A percentile compares a stretch with the other conserved stretches of the same genome.
Evolutionary conservation across 2,797 vertebrate species (phyloP).

Genomic region (Antrozous pallidus): DNA sequence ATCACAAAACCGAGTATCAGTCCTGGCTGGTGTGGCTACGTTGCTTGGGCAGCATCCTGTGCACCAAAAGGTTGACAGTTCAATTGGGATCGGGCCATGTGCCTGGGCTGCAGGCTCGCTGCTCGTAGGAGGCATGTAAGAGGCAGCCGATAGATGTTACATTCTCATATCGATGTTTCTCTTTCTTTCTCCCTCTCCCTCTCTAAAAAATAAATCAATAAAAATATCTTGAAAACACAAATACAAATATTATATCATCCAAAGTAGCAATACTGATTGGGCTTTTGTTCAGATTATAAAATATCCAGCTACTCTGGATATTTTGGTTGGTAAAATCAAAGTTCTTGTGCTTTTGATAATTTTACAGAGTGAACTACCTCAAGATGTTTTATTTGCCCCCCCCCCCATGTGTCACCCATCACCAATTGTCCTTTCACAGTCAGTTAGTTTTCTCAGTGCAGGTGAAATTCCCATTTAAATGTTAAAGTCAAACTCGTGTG

Average conservation of each 20-base stretch:
- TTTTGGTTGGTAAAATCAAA: background rate
- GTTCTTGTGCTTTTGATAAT: background rate
- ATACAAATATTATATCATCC: background rate
- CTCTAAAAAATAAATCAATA: background rate
- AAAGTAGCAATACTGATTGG: background rate
- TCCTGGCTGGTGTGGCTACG: background rate
- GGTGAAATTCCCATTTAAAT: conserved; percentile 34
- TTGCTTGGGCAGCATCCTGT: background rate
- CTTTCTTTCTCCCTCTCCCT: background rate
- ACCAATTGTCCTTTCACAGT: conserved; percentile 16
- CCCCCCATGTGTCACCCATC: background rate
- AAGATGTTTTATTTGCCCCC: background rate
- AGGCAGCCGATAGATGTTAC: background rate
- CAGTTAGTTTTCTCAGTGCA: conserved; percentile 3
- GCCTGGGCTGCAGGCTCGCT: background rate
- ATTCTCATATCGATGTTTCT: background rate
- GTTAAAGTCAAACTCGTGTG: conserved; percentile 42
- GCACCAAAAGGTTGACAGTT: background rate
- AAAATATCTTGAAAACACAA: background rate
- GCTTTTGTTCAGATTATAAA: background rate
- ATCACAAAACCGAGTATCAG: background rate
- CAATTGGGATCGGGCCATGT: background rate
- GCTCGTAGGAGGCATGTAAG: background rate
- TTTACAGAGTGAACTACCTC: background rate
- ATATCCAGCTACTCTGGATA: background rate